Base-by-base conservation (phyloP, 2,888 invertebrate species). In the Stenolophus ochropezus region DNA sequence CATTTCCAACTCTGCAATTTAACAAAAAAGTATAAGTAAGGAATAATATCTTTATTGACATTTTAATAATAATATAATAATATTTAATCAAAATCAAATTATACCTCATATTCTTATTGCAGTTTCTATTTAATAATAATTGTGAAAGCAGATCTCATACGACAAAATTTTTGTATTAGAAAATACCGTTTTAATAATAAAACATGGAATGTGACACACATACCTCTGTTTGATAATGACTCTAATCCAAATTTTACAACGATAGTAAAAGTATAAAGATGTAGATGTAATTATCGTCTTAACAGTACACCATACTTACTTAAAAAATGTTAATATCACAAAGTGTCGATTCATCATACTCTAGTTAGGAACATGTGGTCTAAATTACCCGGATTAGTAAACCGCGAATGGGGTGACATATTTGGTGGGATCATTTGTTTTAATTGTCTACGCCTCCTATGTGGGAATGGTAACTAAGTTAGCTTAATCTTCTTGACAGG, bases 261-360 rank as follows among this genome's bases (percentile, higher is more conserved):
- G 33, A 69, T 69, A 69, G 33, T 69, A 69, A 69, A 69, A 69
- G 65, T 69, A 69, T 61, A 25, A 61, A 25, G 14, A 61, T 61
- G 61, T 61, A 21, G 21, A 0, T n/a, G n/a, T 58, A 23, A 61
- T 25, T 25, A 61, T 23, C n/a, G 1, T 56, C 56, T 56, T 56
- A 56, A 21, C 56, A 8, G 21, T 56, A 56, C 21, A 11, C 8
- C 4, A 20, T 53, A 8, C n/a, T 49, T 14, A 49, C n/a, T 18
- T 1, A 56, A 8, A 56, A 56, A 20, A 56, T 20, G 11, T 56
- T 56, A 56, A 8, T 18, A 23, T 23, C n/a, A 23, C 2, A 25
- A 61, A 61, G 1, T 25, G 61, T 61, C 61, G 61, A 61, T 61
- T 25, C 5, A 61, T 61, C 61, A 61, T 61, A 61, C 25, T 23